A percentile compares a stretch with the other conserved stretches of the same genome.
Evolutionary conservation across 2,888 invertebrate genomes (phyloP).

Genomic region (Piscicola geometra): DNA sequence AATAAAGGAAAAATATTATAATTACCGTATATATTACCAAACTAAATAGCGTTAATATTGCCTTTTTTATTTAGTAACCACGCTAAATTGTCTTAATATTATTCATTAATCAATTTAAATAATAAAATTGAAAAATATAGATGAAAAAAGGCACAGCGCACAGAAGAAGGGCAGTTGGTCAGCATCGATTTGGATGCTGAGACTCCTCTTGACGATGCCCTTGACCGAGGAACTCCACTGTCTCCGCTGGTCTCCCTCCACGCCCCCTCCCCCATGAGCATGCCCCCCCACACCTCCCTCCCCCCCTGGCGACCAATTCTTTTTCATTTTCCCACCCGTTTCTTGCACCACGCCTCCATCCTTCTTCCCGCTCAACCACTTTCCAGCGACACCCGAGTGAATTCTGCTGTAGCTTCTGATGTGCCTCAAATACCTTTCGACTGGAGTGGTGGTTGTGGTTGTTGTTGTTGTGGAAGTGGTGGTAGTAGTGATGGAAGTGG

Average conservation of each 20-base stretch:
- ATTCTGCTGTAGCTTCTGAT: conserved; percentile 23
- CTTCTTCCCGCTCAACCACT: conserved; percentile 14
- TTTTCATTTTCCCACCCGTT: background rate
- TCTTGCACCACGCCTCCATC: background rate
- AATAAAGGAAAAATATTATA: too few relatives aligned
- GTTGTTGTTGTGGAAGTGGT: background rate
- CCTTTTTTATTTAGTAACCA: too few relatives aligned
- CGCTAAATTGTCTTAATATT: too few relatives aligned
- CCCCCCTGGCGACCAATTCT: background rate
- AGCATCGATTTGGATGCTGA: conserved; percentile 77
- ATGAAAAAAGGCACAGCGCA: too few relatives aligned
- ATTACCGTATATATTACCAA: too few relatives aligned
- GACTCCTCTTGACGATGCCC: conserved; percentile 86
- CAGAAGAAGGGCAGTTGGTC: background rate
- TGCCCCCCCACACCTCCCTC: background rate
- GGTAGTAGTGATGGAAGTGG: background rate
- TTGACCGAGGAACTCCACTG: conserved; percentile 61
- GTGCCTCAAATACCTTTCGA: conserved; percentile 17
- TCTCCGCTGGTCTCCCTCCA: background rate
- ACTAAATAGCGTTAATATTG: too few relatives aligned
- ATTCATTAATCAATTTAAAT: too few relatives aligned
- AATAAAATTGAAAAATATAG: too few relatives aligned
- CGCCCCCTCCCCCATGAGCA: background rate
- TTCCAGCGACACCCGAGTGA: background rate
- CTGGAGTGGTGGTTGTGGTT: background rate